Percentiles rank a stretch among this genome's conserved stretches.
Conservation (phyloP, 2,888 invertebrate genomes). For the Alsophila aescularia region DNA sequence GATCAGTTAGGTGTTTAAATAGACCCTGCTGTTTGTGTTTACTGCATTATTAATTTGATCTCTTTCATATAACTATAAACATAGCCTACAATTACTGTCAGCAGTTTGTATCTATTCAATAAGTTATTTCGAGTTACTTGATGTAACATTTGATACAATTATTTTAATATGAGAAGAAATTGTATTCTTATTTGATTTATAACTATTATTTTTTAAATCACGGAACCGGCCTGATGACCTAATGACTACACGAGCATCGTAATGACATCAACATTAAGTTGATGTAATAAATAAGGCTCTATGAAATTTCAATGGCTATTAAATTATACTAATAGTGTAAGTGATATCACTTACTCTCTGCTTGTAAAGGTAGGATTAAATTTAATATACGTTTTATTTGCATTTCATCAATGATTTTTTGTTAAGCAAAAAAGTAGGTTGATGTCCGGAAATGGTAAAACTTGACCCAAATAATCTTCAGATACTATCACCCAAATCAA, state of each 20-base stretch:
- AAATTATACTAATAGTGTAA: conserved; percentile 16
- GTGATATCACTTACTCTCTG: conserved; percentile 15
- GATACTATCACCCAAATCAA: not conserved
- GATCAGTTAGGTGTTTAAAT: not conserved
- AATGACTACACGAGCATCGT: conserved; percentile 15
- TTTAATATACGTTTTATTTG: conserved; percentile 1
- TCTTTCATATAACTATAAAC: not conserved
- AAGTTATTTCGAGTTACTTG: not conserved
- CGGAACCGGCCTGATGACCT: conserved; percentile 17
- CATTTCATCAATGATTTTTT: not conserved
- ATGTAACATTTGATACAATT: conserved; percentile 5
- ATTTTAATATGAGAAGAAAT: conserved; percentile 7
- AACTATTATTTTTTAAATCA: conserved; percentile 1
- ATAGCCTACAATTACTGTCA: not conserved
- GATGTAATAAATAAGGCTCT: conserved; percentile 21
- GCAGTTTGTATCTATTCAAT: not conserved
- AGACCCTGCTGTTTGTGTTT: not conserved
- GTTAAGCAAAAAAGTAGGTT: conserved; percentile 3
- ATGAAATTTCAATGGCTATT: conserved; percentile 16
- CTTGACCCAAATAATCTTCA: conserved; percentile 9
- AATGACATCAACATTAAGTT: conserved; percentile 27
- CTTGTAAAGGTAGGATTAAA: conserved; percentile 11
- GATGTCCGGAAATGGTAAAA: conserved; percentile 15
- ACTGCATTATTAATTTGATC: not conserved
- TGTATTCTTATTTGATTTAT: not conserved